Base-by-base conservation (phyloP, 2,888 invertebrate species). In the Andrena flavipes region DNA sequence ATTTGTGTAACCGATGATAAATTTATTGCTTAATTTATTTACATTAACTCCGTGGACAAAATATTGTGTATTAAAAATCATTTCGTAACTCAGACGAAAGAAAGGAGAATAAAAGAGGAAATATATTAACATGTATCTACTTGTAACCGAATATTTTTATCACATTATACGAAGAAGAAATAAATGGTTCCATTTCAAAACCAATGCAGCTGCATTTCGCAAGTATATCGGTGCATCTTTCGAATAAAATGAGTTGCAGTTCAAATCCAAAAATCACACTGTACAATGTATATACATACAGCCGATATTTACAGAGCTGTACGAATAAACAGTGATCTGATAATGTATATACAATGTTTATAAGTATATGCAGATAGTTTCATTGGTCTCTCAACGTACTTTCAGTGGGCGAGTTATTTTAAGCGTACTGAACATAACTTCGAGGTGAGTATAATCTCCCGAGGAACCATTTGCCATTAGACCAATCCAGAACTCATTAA, bases 21-120 rank as follows among this genome's bases (percentile, higher is more conserved):
- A 59, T 76, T 64, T 48, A 8, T 30, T 13, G 56, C 3, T 33
- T 64, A 56, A 64, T 64, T 76, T 30, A 56, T 16, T 48, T 30
- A 59, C 42, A 10, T 5, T 33, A 1, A 30, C 30, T 54, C 16
- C 30, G n/a, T n/a, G n/a, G n/a, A n/a, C n/a, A 35, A 35, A 35
- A 10, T 35, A 10, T 10, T 35, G 10, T 35, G 35, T 10, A 10
- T 35, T 35, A 35, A 35, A 10, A 10, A 10, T 35, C 35, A 35
- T 35, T 35, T 35, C 10, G 35, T 10, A 10, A 10, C 10, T 35
- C 35, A 10, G 35, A 10, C 0, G 35, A 35, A 35, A 10, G 35
- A 10, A 42, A 42, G 13, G 42, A 42, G 42, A 42, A 42, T 13
- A 42, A 13, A 42, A 42, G 13, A 13, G 4, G 13, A 42, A 13